Conservation (phyloP, 2,888 invertebrate species). For the Hypomecis atomaria region DNA sequence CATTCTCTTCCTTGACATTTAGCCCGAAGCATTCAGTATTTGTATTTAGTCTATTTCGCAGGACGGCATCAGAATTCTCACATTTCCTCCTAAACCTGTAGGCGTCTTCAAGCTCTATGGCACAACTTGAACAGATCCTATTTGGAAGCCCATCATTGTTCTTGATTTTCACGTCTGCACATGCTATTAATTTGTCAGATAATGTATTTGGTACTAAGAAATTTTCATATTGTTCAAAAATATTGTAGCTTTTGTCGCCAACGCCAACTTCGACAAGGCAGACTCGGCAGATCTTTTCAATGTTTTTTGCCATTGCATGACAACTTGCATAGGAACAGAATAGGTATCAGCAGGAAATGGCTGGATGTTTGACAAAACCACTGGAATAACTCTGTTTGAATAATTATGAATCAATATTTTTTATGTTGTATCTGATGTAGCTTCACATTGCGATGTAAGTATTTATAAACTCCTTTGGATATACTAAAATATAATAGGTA, state of each 20-base stretch:
- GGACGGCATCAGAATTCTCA: constrained; percentile 58
- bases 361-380: too few species aligned
- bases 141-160: constrained; percentile 65
- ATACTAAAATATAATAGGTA: too few species aligned
- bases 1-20: neutral
- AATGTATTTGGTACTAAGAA: constrained; percentile 38
- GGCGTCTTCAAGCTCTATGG: constrained; percentile 63
- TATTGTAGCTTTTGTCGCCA: neutral
- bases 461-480: too few species aligned
- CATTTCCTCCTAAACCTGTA: constrained; percentile 70
- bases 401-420: too few species aligned
- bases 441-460: too few species aligned
- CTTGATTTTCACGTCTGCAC: constrained; percentile 63
- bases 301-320: neutral
- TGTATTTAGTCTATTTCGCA: constrained; percentile 38
- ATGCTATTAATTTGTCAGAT: constrained; percentile 60
- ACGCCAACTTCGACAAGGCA: constrained; percentile 4
- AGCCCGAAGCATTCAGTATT: neutral
- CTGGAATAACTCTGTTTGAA: too few species aligned
- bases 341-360: too few species aligned
- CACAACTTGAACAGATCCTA: constrained; percentile 66
- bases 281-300: constrained; percentile 13
- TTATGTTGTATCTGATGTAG: too few species aligned
- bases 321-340: neutral
- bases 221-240: constrained; percentile 11